A percentile compares a stretch with the other conserved stretches of the same genome.
These are phyloP conservation scores for Caenorhabditis sp. DNA, from an alignment of 2,888 invertebrate genomes.

Conservation along the genomic window DNA sequence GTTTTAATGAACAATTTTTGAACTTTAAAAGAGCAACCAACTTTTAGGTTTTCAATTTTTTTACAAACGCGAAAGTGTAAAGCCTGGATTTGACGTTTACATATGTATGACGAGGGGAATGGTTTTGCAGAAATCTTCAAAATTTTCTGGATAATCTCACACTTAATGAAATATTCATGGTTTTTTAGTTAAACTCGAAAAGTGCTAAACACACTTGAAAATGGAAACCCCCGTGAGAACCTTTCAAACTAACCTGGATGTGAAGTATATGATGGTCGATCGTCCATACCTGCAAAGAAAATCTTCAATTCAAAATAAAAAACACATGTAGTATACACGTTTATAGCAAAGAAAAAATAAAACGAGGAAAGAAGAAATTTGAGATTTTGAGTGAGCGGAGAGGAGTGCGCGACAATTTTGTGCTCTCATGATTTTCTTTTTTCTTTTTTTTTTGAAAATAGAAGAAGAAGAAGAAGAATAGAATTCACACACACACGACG, in stretches of 20 bases:
- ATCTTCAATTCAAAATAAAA: not conserved
- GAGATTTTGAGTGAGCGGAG: not conserved
- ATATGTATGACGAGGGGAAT: too few relatives aligned
- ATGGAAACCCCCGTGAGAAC: not conserved
- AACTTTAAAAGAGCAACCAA: too few relatives aligned
- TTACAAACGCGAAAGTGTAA: too few relatives aligned
- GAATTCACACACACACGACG: not conserved
- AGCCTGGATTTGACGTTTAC: too few relatives aligned
- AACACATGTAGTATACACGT: not conserved
- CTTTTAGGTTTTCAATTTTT: too few relatives aligned
- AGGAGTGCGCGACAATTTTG: constrained; percentile 1
- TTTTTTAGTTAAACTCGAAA: not conserved
- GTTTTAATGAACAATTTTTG: too few relatives aligned
- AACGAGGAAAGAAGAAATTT: not conserved
- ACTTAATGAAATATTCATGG: too few relatives aligned
- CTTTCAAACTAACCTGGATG: constrained; percentile 19
- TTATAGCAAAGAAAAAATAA: not conserved
- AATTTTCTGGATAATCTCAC: too few relatives aligned
- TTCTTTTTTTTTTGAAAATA: not conserved
- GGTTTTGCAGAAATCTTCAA: too few relatives aligned
- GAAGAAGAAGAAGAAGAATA: not conserved
- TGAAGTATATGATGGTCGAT: constrained; percentile 27
- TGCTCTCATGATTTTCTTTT: not conserved
- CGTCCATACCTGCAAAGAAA: constrained; percentile 17
- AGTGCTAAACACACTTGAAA: not conserved